Percentiles rank a stretch among this genome's conserved stretches.
Evolutionary conservation across 1,140 invertebrate species (phyloP).

Genomic region (Meteorus sp.): DNA sequence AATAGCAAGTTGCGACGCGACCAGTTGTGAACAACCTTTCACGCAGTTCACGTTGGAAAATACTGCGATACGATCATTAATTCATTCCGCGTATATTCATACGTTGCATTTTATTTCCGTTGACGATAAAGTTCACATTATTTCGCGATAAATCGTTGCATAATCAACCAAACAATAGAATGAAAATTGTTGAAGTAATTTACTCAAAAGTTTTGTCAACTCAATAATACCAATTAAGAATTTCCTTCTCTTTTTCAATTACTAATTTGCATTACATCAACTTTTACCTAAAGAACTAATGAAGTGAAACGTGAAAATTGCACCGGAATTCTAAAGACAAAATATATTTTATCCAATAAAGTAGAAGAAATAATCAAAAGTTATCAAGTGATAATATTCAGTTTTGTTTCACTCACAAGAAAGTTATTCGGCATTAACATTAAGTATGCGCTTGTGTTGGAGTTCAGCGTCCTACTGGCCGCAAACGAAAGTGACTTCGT

Average conservation of each 20-base stretch:
- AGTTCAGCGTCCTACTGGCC: slow-evolving; percentile 17
- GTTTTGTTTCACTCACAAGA: too few relatives aligned
- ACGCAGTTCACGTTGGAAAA: slow-evolving; percentile 25
- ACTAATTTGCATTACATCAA: background rate
- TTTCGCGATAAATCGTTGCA: background rate
- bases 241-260: too few relatives aligned
- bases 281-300: too few relatives aligned
- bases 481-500: slow-evolving; percentile 22
- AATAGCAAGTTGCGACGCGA: too few relatives aligned
- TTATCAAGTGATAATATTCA: too few relatives aligned
- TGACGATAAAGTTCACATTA: background rate
- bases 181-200: background rate
- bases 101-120: background rate
- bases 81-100: background rate
- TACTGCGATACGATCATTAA: background rate
- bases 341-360: too few relatives aligned
- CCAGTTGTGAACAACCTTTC: slow-evolving; percentile 47
- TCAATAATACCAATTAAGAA: background rate
- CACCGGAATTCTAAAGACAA: too few relatives aligned
- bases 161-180: background rate
- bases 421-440: background rate
- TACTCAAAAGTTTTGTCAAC: background rate
- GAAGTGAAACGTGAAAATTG: background rate
- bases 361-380: background rate
- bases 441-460: slow-evolving; percentile 6